Base-by-base conservation (phyloP, 2,888 invertebrate species). In the Aporophyla lueneburgensis region DNA sequence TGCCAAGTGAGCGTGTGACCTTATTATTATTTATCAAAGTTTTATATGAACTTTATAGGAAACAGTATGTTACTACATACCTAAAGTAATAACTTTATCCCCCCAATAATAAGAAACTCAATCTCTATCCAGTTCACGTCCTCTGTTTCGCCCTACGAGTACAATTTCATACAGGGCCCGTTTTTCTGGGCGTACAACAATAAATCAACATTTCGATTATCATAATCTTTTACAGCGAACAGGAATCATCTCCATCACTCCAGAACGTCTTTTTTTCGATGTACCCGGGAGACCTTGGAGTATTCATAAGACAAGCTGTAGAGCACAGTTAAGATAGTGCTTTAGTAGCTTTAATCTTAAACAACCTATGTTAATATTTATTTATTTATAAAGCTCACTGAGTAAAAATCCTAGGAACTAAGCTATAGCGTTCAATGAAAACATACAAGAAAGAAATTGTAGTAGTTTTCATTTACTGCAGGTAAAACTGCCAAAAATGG, bases 161-260 rank as follows among this genome's bases (percentile, higher is more conserved):
- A 86, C 68, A 59, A 66, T 74, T 40, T 74, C 69, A 69, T 58
- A 65, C 54, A 68, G 62, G 49, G 69, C 21, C n/a, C 63, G 59
- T 53, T 62, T 63, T 66, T 74, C 33, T 49, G 49, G 53, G 71
- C 67, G 78, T 43, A 62, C 79, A 62, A 58, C 73, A 65, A 87
- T 88, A 89, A 86, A 88, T 89, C 89, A 89, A 74, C 81, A 87
- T 87, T 88, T 88, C 88, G 85, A 88, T 88, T 88, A 87, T 78
- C 88, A 89, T 88, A 89, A 88, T 84, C 80, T 88, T 88, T 88
- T 87, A 86, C 86, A 84, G 76, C 81, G 81, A 76, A 76, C 83
- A 84, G 75, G 73, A 89, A 81, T 85, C 89, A 86, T 87, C 79
- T 83, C 67, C 81, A 79, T 86, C 85, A 85, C 74, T 67, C 46